phyloP scores from a whole-genome alignment of 2,113 vertebrate genomes.

The Gymnobelideus leadbeateri region DNA sequence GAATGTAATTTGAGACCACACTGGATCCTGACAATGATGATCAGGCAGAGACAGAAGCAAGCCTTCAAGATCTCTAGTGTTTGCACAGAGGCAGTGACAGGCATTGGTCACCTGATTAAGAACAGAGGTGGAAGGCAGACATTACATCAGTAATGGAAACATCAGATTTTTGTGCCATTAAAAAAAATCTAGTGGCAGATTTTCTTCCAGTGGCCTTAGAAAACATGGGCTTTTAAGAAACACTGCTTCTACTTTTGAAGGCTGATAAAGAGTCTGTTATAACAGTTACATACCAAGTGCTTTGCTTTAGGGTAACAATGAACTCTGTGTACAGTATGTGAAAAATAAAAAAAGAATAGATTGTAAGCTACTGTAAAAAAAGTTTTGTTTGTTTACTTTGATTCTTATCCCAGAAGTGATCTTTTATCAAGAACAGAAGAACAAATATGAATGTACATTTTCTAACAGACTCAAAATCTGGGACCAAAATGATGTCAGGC shows the following conservation, averaged over 20 bases:
- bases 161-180: constrained; percentile 77
- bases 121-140: constrained; percentile 65
- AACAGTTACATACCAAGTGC: constrained; percentile 85
- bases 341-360: constrained; percentile 67
- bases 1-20: constrained; percentile 82
- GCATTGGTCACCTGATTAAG: constrained; percentile 57
- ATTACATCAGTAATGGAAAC: constrained; percentile 66
- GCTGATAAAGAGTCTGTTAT: constrained; percentile 84
- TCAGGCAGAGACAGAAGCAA: constrained; percentile 70
- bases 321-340: constrained; percentile 72
- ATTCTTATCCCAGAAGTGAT: constrained; percentile 88
- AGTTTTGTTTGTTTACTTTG: constrained; percentile 85
- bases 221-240: constrained; percentile 93
- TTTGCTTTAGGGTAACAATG: constrained; percentile 84
- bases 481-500: constrained; percentile 88
- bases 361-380: constrained; percentile 83
- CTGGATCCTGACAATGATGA: constrained; percentile 68
- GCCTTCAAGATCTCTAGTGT: background rate
- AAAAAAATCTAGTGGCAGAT: constrained; percentile 84
- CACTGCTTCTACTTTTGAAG: constrained; percentile 85
- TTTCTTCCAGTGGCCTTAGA: constrained; percentile 94
- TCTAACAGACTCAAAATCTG: constrained; percentile 89
- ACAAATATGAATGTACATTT: constrained; percentile 96
- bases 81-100: background rate
- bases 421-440: constrained; percentile 87